Percentiles rank a stretch among this genome's conserved stretches.
phyloP scores from a whole-genome alignment of 2,113 vertebrate species.

The Corythoichthys haematopterus region DNA sequence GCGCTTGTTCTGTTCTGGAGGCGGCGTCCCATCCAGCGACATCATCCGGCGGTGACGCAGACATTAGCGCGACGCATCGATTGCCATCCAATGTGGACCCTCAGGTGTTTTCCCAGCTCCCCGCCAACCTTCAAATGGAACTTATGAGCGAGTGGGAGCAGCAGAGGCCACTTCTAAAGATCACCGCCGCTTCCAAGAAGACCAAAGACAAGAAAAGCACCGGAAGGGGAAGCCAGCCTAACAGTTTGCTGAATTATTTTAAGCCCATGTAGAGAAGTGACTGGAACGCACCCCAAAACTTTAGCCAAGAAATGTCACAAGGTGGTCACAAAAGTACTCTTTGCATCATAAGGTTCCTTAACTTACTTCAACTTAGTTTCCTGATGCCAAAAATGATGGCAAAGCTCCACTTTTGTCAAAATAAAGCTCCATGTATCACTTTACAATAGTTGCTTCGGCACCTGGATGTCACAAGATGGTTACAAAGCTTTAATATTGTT shows the following conservation, averaged over 20 bases:
- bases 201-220: constrained; percentile 52
- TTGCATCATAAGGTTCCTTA: too few species aligned
- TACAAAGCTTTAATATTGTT: too few species aligned
- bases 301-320: background rate
- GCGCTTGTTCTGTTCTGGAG: constrained; percentile 13
- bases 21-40: background rate
- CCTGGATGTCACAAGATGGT: too few species aligned
- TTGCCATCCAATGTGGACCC: constrained; percentile 73
- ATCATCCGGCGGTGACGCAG: background rate
- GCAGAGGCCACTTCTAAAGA: constrained; percentile 49
- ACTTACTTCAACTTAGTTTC: too few species aligned
- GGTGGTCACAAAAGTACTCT: background rate
- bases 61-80: background rate
- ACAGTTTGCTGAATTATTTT: constrained; percentile 77
- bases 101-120: constrained; percentile 81
- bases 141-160: constrained; percentile 79
- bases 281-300: background rate
- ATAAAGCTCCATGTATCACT: too few species aligned
- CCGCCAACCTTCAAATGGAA: constrained; percentile 76
- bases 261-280: constrained; percentile 61
- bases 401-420: background rate
- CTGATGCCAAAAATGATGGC: too few species aligned
- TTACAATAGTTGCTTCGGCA: too few species aligned
- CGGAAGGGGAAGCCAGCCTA: constrained; percentile 45
- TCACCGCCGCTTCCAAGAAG: constrained; percentile 35